Percentiles rank a stretch among this genome's conserved stretches.
These are phyloP conservation scores for Strix uralensis DNA, from an alignment of 2,113 vertebrate species.

Conservation along the genomic window DNA sequence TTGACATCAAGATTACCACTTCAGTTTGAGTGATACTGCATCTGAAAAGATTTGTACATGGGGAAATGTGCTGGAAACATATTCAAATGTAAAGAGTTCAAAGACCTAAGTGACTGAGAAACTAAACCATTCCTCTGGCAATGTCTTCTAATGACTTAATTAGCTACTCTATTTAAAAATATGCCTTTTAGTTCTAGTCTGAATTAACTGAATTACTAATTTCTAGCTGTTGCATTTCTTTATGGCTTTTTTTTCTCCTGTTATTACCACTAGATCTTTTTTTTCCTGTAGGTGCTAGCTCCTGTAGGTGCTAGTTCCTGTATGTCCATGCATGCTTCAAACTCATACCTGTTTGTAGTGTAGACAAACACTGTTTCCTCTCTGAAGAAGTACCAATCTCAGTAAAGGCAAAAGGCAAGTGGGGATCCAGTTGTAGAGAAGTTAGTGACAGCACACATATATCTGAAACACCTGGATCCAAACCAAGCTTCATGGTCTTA, in stretches of 20 bases:
- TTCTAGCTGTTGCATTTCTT: background rate
- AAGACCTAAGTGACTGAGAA: background rate
- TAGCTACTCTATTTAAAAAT: background rate
- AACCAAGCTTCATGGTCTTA: background rate
- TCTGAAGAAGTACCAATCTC: background rate
- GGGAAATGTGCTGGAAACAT: background rate
- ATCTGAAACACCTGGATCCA: background rate
- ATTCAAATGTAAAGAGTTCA: background rate
- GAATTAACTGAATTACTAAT: background rate
- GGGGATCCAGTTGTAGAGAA: background rate
- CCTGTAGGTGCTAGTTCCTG: background rate
- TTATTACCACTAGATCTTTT: background rate
- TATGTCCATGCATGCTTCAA: background rate
- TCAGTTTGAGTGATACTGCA: background rate
- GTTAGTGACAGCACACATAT: background rate
- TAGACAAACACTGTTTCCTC: background rate
- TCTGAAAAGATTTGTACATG: background rate
- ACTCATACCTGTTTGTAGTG: background rate
- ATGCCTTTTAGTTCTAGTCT: background rate
- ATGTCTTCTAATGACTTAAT: background rate
- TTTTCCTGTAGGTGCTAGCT: background rate
- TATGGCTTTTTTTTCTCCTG: background rate
- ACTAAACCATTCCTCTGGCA: background rate
- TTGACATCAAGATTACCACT: background rate
- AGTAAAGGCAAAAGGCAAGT: background rate